Evolutionary conservation across 1,140 invertebrate genomes (phyloP), one percentile per base, ranked within the genome.

Genomic region (Tenebrio molitor): DNA sequence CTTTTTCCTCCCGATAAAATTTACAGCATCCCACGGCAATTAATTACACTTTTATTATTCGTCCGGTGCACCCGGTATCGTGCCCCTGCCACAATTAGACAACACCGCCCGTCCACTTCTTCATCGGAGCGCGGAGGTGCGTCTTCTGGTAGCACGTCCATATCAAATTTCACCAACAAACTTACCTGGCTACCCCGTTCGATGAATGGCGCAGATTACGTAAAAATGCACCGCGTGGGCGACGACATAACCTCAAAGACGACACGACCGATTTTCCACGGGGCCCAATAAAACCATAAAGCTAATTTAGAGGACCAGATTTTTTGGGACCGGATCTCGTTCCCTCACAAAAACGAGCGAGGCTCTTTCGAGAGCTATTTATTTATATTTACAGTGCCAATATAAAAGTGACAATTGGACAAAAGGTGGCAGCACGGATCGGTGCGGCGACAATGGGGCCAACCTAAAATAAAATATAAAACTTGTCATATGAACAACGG

Each of bases 391-490:
- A 74, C 67, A 71, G 70, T 68, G 65, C 71, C 74, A 73, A 75
- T 73, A 75, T 73, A 73, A 75, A 58, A 63, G 36, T 76, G 75
- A 70, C 75, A 71, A 72, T 70, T 63, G 62, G 25, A 74, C 68
- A 76, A 58, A 72, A 74, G 70, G 75, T 76, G 65, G 65, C 73
- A 70, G 73, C 66, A 74, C 66, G 50, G 63, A 68, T 76, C 23
- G 66, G 44, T 67, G 25, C 36, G 39, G 29, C 42, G 68, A 74
- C 75, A 76, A 74, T 69, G 66, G 72, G 12, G 10, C 42, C 42
- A 72, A 70, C 42, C 67, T 76, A 74, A 72, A 72, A 76, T 76
- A 76, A 76, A 76, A 76, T 76, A 76, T 74, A 76, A 76, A 74
- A 76, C 68, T 74, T 76, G 75, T 76, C 75, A 76, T 50, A 39